Evolutionary conservation across 2,797 vertebrate genomes (phyloP).

Genomic region (Epinephelus coioides): DNA sequence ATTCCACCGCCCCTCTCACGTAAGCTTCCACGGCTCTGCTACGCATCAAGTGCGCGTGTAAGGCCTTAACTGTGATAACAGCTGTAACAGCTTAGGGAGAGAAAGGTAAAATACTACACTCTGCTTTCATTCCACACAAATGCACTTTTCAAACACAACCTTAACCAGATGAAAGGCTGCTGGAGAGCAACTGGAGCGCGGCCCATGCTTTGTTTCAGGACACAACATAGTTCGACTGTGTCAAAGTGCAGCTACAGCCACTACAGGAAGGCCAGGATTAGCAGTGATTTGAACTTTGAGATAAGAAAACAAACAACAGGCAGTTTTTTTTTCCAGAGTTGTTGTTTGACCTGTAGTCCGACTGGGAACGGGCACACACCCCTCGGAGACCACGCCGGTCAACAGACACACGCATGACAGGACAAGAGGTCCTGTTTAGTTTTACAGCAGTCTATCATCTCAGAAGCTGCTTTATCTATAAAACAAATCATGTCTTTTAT

Average conservation of each 20-base stretch:
- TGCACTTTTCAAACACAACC: slow-evolving; percentile 9
- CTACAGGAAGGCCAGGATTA: slow-evolving; percentile 78
- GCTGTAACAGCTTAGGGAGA: slow-evolving; percentile 42
- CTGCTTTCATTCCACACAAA: slow-evolving; percentile 5
- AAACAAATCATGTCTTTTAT: slow-evolving; percentile 62
- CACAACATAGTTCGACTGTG: slow-evolving; percentile 19
- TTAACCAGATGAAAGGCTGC: slow-evolving; percentile 7
- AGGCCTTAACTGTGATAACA: slow-evolving; percentile 36
- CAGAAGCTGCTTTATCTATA: slow-evolving; percentile 58
- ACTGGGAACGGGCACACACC: slow-evolving; percentile 56
- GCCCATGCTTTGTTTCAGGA: slow-evolving; percentile 27
- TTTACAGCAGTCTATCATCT: slow-evolving; percentile 49
- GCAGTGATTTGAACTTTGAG: slow-evolving; percentile 59
- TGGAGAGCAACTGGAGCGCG: slow-evolving; percentile 16
- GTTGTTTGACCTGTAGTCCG: slow-evolving; percentile 58
- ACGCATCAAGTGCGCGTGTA: slow-evolving; percentile 28
- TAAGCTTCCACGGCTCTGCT: slow-evolving; percentile 38
- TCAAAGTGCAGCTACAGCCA: slow-evolving; percentile 53
- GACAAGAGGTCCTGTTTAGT: slow-evolving; percentile 48
- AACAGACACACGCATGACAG: slow-evolving; percentile 35
- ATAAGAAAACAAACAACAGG: slow-evolving; percentile 77
- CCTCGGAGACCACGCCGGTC: slow-evolving; percentile 40
- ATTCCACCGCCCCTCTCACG: not conserved
- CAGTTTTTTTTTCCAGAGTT: slow-evolving; percentile 52
- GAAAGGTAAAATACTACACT: slow-evolving; percentile 34